These are phyloP conservation scores for Diadema setosum DNA, from an alignment of 35 echinoderm and acorn worm species.

Conservation along the genomic window DNA sequence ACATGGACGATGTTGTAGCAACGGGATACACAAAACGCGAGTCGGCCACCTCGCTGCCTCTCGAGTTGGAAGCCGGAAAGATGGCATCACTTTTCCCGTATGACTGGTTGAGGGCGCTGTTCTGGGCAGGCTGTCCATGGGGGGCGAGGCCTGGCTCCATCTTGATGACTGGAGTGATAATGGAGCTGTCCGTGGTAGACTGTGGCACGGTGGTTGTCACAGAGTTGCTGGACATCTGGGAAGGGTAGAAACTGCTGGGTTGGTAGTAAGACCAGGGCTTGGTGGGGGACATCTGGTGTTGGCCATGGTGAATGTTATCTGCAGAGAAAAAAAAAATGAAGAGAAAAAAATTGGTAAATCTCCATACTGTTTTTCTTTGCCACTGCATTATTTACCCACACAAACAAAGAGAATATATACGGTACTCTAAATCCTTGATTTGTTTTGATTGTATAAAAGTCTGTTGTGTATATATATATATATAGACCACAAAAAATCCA, in stretches of 20 bases:
- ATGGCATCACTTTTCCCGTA: not conserved
- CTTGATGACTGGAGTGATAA: constrained; percentile 37
- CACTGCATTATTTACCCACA: not conserved
- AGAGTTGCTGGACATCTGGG: constrained; percentile 12
- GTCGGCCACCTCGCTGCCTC: not conserved
- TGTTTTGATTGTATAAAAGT: too few species aligned
- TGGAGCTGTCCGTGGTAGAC: constrained; percentile 31
- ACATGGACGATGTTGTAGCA: not conserved
- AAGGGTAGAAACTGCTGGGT: constrained; percentile 46
- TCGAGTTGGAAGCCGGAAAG: not conserved
- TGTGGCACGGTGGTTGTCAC: constrained; percentile 8
- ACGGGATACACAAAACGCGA: constrained; percentile 74
- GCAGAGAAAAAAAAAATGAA: constrained; percentile 22
- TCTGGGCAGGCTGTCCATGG: constrained; percentile 10
- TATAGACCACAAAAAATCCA: too few species aligned
- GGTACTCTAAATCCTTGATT: too few species aligned
- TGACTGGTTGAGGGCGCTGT: constrained; percentile 10
- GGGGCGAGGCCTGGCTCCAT: constrained; percentile 35
- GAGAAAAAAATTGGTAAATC: not conserved
- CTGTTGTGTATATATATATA: too few species aligned
- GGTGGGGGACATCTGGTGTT: constrained; percentile 9
- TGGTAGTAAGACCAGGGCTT: constrained; percentile 63
- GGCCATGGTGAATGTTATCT: constrained; percentile 65
- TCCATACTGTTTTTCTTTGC: not conserved
- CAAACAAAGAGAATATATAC: too few species aligned